These are phyloP conservation scores for Pachliopta kotzebuea DNA, from an alignment of 2,888 invertebrate genomes.

Conservation along the genomic window DNA sequence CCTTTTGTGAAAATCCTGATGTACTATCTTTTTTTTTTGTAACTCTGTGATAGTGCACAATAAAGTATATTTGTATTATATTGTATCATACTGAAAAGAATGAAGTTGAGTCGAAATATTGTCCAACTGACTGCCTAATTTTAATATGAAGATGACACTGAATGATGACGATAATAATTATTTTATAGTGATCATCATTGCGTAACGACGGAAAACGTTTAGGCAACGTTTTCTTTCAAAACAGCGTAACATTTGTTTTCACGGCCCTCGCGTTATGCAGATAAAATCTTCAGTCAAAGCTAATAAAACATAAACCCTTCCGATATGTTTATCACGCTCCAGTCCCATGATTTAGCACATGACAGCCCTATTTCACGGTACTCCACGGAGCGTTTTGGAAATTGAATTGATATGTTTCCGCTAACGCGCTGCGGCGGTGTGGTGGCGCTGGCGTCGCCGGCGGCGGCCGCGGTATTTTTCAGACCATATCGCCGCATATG, in stretches of 20 bases:
- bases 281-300: constrained; percentile 58
- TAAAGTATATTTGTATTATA: too few species aligned
- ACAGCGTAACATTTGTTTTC: neutral
- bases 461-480: constrained; percentile 61
- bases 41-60: too few species aligned
- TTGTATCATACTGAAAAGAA: too few species aligned
- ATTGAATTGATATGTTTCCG: constrained; percentile 80
- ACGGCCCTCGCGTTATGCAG: constrained; percentile 13
- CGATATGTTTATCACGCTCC: constrained; percentile 70
- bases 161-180: too few species aligned
- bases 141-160: too few species aligned
- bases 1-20: too few species aligned
- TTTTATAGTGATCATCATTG: too few species aligned
- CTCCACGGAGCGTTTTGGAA: constrained; percentile 55
- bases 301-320: constrained; percentile 72
- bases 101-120: too few species aligned
- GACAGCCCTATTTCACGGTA: constrained; percentile 69
- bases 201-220: neutral
- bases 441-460: too few species aligned
- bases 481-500: constrained; percentile 72
- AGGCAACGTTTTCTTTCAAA: neutral
- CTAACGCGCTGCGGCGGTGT: constrained; percentile 63
- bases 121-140: too few species aligned
- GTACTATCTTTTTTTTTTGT: too few species aligned
- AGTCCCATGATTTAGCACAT: constrained; percentile 64